Evolutionary conservation across 2,113 vertebrate genomes (phyloP).

Genomic region (Ageneiosus marmoratus): DNA sequence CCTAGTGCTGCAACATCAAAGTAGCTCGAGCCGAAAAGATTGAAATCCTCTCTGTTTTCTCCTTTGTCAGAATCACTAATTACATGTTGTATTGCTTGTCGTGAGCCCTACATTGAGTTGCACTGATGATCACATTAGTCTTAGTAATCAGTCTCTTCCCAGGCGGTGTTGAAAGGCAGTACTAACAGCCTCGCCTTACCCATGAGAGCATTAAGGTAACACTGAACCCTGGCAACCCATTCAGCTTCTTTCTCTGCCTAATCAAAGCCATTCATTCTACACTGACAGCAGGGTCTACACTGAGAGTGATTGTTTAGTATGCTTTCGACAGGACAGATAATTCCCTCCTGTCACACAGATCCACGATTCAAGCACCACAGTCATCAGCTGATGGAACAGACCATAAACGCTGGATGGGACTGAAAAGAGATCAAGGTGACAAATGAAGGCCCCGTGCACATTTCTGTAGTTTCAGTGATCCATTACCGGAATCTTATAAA

Average conservation of each 20-base stretch:
- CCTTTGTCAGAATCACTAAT: slow-evolving; percentile 48
- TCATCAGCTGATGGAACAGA: slow-evolving; percentile 29
- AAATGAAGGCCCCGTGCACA: slow-evolving; percentile 13
- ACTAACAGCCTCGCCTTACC: slow-evolving; percentile 32
- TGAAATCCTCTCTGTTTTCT: slow-evolving; percentile 29
- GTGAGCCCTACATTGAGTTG: slow-evolving; percentile 39
- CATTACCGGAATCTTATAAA: slow-evolving; percentile 20
- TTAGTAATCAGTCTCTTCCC: slow-evolving; percentile 52
- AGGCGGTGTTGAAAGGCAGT: slow-evolving; percentile 19
- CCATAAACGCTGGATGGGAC: slow-evolving; percentile 20
- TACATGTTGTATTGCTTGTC: slow-evolving; percentile 47
- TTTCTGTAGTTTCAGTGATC: background rate
- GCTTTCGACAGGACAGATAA: slow-evolving; percentile 17
- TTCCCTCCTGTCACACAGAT: slow-evolving; percentile 22
- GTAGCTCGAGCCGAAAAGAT: background rate
- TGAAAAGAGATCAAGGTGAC: background rate
- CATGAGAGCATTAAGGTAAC: slow-evolving; percentile 49
- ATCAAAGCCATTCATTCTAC: slow-evolving; percentile 50
- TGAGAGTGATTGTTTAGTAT: slow-evolving; percentile 34
- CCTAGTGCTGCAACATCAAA: slow-evolving; percentile 42
- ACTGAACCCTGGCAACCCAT: slow-evolving; percentile 44
- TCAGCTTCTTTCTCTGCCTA: slow-evolving; percentile 27
- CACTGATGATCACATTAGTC: slow-evolving; percentile 44
- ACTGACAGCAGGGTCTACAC: slow-evolving; percentile 34
- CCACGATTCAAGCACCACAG: slow-evolving; percentile 7